Percentiles rank a stretch among this genome's conserved stretches.
Conservation (phyloP, 2,113 vertebrate genomes). For the Verasper variegatus region DNA sequence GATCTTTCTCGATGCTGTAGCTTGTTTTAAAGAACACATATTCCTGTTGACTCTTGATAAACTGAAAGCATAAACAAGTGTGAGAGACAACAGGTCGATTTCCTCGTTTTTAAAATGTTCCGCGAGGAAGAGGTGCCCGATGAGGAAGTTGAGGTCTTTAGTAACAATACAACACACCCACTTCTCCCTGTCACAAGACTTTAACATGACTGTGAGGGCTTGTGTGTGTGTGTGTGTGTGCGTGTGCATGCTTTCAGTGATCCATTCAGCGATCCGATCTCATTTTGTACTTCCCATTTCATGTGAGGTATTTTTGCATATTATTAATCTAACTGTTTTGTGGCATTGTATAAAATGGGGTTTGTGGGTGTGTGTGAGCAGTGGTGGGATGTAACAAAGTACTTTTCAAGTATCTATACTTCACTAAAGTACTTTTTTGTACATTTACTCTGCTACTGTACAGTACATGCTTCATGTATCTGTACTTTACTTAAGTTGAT, state of each 20-base stretch:
- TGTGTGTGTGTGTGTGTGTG: conserved; percentile 7
- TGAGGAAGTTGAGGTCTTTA: conserved; percentile 52
- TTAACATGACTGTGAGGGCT: conserved; percentile 42
- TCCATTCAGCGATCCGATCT: too few relatives aligned
- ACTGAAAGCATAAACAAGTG: not conserved
- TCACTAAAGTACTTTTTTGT: too few relatives aligned
- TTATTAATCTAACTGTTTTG: too few relatives aligned
- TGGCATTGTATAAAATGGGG: too few relatives aligned
- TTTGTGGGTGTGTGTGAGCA: not conserved
- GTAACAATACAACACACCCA: conserved; percentile 39
- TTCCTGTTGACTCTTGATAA: too few relatives aligned
- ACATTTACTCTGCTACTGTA: not conserved
- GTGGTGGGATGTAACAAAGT: not conserved
- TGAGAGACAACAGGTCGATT: not conserved
- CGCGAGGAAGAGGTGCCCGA: conserved; percentile 17
- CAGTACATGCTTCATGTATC: not conserved
- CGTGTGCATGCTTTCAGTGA: too few relatives aligned
- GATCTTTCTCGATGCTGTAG: not conserved
- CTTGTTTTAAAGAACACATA: not conserved
- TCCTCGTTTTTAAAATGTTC: conserved; percentile 32
- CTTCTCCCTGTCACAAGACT: conserved; percentile 66
- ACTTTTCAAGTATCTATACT: too few relatives aligned
- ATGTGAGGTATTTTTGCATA: too few relatives aligned
- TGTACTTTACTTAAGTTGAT: not conserved
- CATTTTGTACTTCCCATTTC: too few relatives aligned